These are phyloP conservation scores for Ophioderma brevispina DNA, from an alignment of 35 echinoderm and acorn worm genomes.

Conservation along the genomic window DNA sequence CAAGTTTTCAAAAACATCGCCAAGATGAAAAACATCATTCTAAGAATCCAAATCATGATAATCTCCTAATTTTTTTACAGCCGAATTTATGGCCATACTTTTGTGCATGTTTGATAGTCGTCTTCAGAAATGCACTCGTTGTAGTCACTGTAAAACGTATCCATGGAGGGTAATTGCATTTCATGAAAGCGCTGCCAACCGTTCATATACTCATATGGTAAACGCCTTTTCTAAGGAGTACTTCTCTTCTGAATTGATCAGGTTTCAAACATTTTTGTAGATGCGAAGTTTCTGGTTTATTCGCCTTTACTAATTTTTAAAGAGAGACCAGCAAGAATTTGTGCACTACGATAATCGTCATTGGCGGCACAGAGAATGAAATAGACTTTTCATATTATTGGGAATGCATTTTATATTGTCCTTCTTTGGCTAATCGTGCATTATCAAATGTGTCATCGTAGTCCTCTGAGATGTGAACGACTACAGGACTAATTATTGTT, in stretches of 20 bases:
- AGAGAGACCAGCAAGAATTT: constrained; percentile 20
- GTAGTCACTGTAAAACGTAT: not conserved
- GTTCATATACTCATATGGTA: constrained; percentile 10
- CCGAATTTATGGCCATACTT: not conserved
- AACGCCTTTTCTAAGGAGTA: constrained; percentile 9
- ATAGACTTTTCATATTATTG: constrained; percentile 48
- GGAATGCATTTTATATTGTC: too few relatives aligned
- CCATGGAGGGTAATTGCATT: too few relatives aligned
- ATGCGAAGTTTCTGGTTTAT: not conserved
- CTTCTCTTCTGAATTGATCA: too few relatives aligned
- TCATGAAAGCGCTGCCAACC: too few relatives aligned
- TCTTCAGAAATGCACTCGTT: not conserved
- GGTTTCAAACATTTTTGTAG: constrained; percentile 7
- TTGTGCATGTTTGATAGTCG: constrained; percentile 38
- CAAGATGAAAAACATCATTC: not conserved
- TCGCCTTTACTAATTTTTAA: constrained; percentile 28
- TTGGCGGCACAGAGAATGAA: constrained; percentile 8
- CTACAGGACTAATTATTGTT: constrained; percentile 35
- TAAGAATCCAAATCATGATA: constrained; percentile 21
- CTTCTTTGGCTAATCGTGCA: constrained; percentile 20
- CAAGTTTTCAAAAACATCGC: too few relatives aligned
- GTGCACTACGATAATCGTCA: not conserved
- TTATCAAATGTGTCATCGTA: constrained; percentile 51
- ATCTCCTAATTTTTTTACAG: not conserved
- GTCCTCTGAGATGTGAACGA: constrained; percentile 42